A percentile compares a stretch with the other conserved stretches of the same genome.
Evolutionary conservation across 1,140 invertebrate genomes (phyloP).

Genomic region (Pseudomyrmex flavicornis): DNA sequence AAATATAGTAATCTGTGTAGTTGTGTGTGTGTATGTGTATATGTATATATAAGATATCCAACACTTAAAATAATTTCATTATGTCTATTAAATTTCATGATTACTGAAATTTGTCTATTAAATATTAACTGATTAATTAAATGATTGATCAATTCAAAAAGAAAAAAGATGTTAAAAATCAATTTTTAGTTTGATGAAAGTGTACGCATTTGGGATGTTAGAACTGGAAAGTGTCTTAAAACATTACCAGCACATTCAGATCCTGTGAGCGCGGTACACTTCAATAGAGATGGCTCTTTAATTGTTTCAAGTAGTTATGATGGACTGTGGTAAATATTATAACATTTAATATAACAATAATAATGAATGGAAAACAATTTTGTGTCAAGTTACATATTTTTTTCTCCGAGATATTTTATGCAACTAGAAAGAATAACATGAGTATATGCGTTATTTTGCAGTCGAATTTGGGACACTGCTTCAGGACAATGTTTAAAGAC

Average conservation of each 20-base stretch:
- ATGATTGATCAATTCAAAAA: background rate
- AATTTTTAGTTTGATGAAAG: conserved; percentile 97
- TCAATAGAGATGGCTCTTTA: conserved; percentile 98
- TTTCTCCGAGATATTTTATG: background rate
- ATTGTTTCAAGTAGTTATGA: conserved; percentile 99
- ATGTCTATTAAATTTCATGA: conserved; percentile 21
- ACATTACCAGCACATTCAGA: conserved; percentile 99
- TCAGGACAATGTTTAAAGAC: conserved; percentile 99
- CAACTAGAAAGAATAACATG: background rate
- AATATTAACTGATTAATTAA: conserved; percentile 10
- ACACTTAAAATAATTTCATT: background rate
- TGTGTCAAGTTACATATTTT: background rate
- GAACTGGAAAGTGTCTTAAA: conserved; percentile 99
- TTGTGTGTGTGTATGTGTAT: too few relatives aligned
- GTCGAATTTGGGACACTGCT: conserved; percentile 99
- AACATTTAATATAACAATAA: background rate
- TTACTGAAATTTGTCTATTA: conserved; percentile 24
- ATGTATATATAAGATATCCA: too few relatives aligned
- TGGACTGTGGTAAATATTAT: conserved; percentile 94
- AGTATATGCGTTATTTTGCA: conserved; percentile 82
- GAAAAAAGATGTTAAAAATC: background rate
- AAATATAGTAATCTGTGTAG: too few relatives aligned
- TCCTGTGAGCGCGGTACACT: conserved; percentile 99
- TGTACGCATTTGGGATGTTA: conserved; percentile 99
- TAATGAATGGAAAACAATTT: background rate